Conservation (phyloP, 1,140 invertebrate genomes). For the Neodiprion pinetum region DNA sequence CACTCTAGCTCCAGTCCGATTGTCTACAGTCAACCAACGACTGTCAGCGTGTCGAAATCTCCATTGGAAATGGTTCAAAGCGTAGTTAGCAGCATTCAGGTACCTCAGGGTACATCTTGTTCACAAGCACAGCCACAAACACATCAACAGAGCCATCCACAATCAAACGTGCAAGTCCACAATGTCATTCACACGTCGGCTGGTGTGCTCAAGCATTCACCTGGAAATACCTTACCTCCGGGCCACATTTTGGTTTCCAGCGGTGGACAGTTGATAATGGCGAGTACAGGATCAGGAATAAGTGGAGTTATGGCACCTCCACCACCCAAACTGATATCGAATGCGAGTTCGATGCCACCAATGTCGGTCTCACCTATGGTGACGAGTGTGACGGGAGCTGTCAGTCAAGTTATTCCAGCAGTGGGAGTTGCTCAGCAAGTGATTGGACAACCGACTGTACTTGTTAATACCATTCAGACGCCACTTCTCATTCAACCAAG, state of each 20-base stretch:
- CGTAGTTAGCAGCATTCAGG: conserved; percentile 78
- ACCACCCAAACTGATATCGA: conserved; percentile 68
- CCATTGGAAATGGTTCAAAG: conserved; percentile 83
- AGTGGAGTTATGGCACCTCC: conserved; percentile 70
- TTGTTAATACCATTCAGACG: conserved; percentile 82
- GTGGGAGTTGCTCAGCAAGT: conserved; percentile 69
- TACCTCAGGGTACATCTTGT: conserved; percentile 58
- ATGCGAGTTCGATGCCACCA: conserved; percentile 69
- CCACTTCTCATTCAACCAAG: conserved; percentile 82
- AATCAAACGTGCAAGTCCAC: conserved; percentile 50
- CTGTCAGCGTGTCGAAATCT: conserved; percentile 68
- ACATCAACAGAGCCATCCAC: conserved; percentile 38
- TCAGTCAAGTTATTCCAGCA: conserved; percentile 71
- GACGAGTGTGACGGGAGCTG: conserved; percentile 74
- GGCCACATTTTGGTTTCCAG: conserved; percentile 78
- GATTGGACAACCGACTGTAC: conserved; percentile 77
- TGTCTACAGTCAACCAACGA: conserved; percentile 39
- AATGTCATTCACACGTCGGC: conserved; percentile 53
- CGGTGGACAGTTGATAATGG: conserved; percentile 76
- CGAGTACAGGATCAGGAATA: conserved; percentile 64
- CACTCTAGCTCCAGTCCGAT: conserved; percentile 34
- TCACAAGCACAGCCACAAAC: conserved; percentile 39
- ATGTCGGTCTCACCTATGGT: conserved; percentile 72
- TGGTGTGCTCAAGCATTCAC: conserved; percentile 59
- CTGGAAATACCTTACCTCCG: conserved; percentile 62